Base-by-base conservation (phyloP, 1,140 invertebrate genomes). In the Drosophila pandora region DNA sequence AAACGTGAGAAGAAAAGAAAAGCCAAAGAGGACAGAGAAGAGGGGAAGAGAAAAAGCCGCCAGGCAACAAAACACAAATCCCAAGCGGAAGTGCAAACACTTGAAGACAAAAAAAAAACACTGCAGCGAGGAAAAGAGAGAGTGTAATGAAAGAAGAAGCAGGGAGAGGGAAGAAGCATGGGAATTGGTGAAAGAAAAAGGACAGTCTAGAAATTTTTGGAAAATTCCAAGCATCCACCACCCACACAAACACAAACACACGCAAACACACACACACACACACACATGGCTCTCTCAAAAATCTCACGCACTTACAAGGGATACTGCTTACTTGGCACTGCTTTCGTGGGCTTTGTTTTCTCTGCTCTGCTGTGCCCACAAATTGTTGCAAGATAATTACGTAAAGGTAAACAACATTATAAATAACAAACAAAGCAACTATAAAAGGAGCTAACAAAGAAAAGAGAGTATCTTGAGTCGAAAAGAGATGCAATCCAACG, bases 351-450 rank as follows among this genome's bases (percentile, higher is more conserved):
- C 22, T 58, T 58, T 49, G 25, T 48, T 48, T 57, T 48, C 17
- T 13, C 22, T 45, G 43, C 32, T 62, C 32, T 63, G 62, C 32
- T 65, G 28, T 22, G 43, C 43, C 41, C 39, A 43, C 23, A 41
- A 69, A 87, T 78, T 79, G 75, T 83, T 79, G 60, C 83, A 79
- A 88, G 71, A 83, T 88, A 87, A 87, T 88, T 87, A 88, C 83
- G 76, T 87, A 87, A 87, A 88, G 79, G 84, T 88, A 88, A 87
- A 88, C 83, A 87, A 83, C 71, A 79, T 67, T 64, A 79, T 72
- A 89, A 79, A 83, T 76, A 82, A 63, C 76, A 75, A 81, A 65
- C 63, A 52, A 59, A 25, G 37, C 43, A 37, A 41, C 10, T 37
- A 53, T 7, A 45, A 53, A 45, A 59, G 54, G 34, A 68, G 34